Conservation (phyloP, 2,888 invertebrate species). For the Globia sparganii region DNA sequence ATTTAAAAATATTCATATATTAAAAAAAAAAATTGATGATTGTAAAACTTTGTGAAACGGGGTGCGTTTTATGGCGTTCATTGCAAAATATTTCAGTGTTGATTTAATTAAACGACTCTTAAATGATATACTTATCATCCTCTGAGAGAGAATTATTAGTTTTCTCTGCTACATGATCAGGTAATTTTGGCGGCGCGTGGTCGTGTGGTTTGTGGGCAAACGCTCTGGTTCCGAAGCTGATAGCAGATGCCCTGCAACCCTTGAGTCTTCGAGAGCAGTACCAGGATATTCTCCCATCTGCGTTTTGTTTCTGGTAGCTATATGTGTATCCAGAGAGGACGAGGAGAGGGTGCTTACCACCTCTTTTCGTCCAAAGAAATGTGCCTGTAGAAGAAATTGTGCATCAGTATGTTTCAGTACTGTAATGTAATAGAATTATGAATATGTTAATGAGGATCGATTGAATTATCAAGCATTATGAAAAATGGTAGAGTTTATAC, state of each 20-base stretch:
- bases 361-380: constrained; percentile 86
- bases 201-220: constrained; percentile 80
- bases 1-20: constrained; percentile 16
- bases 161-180: constrained; percentile 54
- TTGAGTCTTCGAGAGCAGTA: constrained; percentile 86
- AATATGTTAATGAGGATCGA: background rate
- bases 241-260: constrained; percentile 85
- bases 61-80: constrained; percentile 27
- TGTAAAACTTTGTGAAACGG: constrained; percentile 17
- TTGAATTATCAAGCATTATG: constrained; percentile 13
- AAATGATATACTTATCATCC: constrained; percentile 21
- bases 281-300: constrained; percentile 85
- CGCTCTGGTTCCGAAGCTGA: constrained; percentile 79
- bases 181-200: constrained; percentile 81
- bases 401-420: constrained; percentile 43
- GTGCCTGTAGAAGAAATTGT: constrained; percentile 74
- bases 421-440: background rate
- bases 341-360: constrained; percentile 85
- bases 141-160: constrained; percentile 29
- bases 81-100: constrained; percentile 13
- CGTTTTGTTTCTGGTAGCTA: constrained; percentile 86
- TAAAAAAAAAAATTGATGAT: background rate
- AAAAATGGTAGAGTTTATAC: constrained; percentile 15
- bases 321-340: constrained; percentile 83
- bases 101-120: background rate